Evolutionary conservation across 2,888 invertebrate species (phyloP), one percentile per base, ranked within the genome.

Genomic region (Euphydryas editha): DNA sequence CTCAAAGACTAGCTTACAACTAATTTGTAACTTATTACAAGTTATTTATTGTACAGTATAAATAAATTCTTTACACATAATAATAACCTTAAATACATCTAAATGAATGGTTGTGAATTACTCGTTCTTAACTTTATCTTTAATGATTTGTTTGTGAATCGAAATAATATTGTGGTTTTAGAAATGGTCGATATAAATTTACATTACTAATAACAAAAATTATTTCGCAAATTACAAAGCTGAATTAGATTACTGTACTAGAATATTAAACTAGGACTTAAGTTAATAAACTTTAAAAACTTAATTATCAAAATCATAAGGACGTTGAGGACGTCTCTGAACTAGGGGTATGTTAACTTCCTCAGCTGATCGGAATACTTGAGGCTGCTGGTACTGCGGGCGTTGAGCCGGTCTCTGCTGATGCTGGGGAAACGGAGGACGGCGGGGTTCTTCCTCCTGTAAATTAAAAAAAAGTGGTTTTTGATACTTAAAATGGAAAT

Each of bases 271-370:
- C 37, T 47, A 17, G 37, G 24, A 17, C 20, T 66, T 60, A 58
- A 30, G 17, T 37, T 44, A 5, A n/a, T 51, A 51, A 49, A 44
- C 36, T 3, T n/a, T 51, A 51, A 49, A 51, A 47, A 58, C 44
- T 82, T 90, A 91, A 74, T 88, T 88, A 74, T 92, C 90, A 72
- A 90, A 91, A 67, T 92, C 91, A 72, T 87, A 91, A 21, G 91
- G 92, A 68, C 91, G 87, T 65, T 88, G 88, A 7, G 97, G 97
- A 77, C 97, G 94, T 80, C 97, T 94, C 82, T 97, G 97, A 69
- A 95, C 95, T 59, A 97, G 93, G 4, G 97, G 96, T 76, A 97
- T 97, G 83, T 97, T 97, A 59, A 97, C 96, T 82, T 97, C 97
- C 83, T 97, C 97, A 4, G 97, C 96, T 47, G 96, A 95, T 77